These are phyloP conservation scores for Steinernema carpocapsae DNA, from an alignment of 2,888 invertebrate genomes.

Conservation along the genomic window DNA sequence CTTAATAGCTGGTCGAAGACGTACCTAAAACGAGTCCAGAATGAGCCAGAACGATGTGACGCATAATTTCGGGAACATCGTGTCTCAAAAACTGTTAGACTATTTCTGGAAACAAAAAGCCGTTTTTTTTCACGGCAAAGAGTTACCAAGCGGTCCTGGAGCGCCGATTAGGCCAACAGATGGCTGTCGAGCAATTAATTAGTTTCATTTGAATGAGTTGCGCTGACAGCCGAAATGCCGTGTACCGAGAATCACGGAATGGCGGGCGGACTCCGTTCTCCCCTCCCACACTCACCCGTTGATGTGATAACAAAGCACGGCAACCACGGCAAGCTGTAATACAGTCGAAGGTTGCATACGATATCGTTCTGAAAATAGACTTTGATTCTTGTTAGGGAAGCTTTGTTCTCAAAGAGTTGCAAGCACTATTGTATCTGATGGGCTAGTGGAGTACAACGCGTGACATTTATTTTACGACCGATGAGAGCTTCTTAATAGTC, in stretches of 20 bases:
- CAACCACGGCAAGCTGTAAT: constrained; percentile 9
- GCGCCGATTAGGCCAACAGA: neutral
- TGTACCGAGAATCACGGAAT: neutral
- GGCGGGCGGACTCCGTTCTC: neutral
- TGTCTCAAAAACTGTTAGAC: neutral
- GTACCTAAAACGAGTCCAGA: constrained; percentile 35
- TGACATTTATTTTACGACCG: too few relatives aligned
- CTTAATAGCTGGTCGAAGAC: constrained; percentile 16
- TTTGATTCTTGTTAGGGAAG: too few relatives aligned
- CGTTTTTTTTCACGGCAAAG: neutral
- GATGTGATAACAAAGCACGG: constrained; percentile 6
- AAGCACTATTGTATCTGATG: too few relatives aligned
- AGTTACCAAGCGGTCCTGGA: neutral
- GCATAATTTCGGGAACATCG: too few relatives aligned
- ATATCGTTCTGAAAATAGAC: constrained; percentile 25
- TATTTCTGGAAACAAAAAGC: neutral
- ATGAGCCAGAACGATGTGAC: too few relatives aligned
- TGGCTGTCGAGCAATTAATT: constrained; percentile 28
- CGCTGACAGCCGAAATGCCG: neutral
- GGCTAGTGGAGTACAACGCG: too few relatives aligned
- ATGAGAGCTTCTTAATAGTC: too few relatives aligned
- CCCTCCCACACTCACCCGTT: constrained; percentile 3
- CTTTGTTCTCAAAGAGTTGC: neutral
- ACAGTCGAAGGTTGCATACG: constrained; percentile 18
- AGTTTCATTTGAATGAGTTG: constrained; percentile 22